Evolutionary conservation across 2,888 invertebrate species (phyloP), one percentile per base, ranked within the genome.

Genomic region (Pyrgus malvae): DNA sequence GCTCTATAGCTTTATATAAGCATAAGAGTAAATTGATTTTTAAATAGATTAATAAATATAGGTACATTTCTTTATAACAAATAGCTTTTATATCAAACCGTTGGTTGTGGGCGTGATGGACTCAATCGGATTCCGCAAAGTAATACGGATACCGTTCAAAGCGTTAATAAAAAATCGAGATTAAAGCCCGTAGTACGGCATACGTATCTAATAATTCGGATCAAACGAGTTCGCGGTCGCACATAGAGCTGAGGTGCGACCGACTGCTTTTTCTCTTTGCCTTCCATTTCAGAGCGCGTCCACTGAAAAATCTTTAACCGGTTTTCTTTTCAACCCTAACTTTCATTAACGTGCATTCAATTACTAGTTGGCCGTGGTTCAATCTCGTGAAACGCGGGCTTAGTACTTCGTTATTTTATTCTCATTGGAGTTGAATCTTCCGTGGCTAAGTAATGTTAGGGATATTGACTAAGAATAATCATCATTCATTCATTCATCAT

Each of bases 191-290:
- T 38, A 33, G 37, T 53, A 37, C 29, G 17, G 31, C 23, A 38
- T 23, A 54, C 53, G 59, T 62, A 70, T 69, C 61, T 67, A 76
- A 83, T 84, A 79, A 82, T 69, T 59, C 69, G 69, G 78, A 83
- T 85, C 80, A 80, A 83, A 81, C 77, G 76, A 61, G 67, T 63
- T 65, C 67, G 64, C 60, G 60, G 61, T 62, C 67, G 61, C 66
- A n/a, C 12, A 45, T 25, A 49, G 50, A 45, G 35, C 69, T 72
- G 72, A 78, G 79, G 81, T 77, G 70, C 68, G 68, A 61, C 68
- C 63, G 68, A 65, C 68, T 64, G 62, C 51, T 58, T 57, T 59
- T 61, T 61, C 67, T 74, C 78, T 80, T 78, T 68, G 61, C 62
- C 63, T 60, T 33, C 57, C 55, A 55, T 54, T 53, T 21, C 54